Evolutionary conservation across 1,140 invertebrate species (phyloP).

Genomic region (fruit fly (Drosophila melanogaster)): Release_6_plus_ISO1_MT NT_033777.3:21739501-21740000

Average conservation of each 20-base stretch:
- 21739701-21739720: no score
- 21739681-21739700: no score
- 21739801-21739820: conserved; percentile 5
- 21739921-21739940: conserved; percentile 15
- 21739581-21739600: no score
- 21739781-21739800: conserved; percentile 10
- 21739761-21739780: not conserved
- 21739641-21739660: no score
- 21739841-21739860: conserved; percentile 37
- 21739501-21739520: no score
- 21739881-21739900: conserved; percentile 60
- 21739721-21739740: conserved; percentile 8
- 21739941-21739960: conserved; percentile 3
- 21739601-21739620: no score
- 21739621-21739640: no score
- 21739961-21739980: not conserved
- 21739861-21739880: conserved; percentile 18
- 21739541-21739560: no score
- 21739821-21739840: conserved; percentile 3
- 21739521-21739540: no score
- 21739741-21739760: not conserved
- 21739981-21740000: not conserved
- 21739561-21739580: no score
- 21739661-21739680: no score
- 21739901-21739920: conserved; percentile 41